Evolutionary conservation across 2,888 invertebrate genomes (phyloP).

Genomic region (Leptopilina myrica): DNA sequence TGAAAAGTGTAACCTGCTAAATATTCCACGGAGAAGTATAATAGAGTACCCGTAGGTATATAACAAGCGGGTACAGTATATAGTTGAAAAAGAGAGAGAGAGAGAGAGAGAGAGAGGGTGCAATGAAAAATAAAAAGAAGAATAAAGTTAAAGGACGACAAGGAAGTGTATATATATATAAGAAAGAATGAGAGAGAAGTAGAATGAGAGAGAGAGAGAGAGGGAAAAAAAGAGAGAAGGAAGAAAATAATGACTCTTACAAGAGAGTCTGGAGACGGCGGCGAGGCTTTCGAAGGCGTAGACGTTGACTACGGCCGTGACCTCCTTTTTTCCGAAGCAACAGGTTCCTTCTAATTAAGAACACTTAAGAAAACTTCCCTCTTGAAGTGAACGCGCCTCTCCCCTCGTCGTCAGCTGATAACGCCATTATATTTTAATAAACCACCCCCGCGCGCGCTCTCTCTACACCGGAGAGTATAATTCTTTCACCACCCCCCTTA

Average conservation of each 20-base stretch:
- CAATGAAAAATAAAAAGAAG: slow-evolving; percentile 50
- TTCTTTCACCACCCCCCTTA: slow-evolving; percentile 9
- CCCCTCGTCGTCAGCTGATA: slow-evolving; percentile 70
- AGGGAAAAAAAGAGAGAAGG: slow-evolving; percentile 62
- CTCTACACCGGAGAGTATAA: slow-evolving; percentile 30
- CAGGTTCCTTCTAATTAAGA: slow-evolving; percentile 77
- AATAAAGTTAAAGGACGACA: no score
- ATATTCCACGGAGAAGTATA: slow-evolving; percentile 68
- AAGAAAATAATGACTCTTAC: slow-evolving; percentile 76
- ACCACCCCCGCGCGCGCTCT: slow-evolving; percentile 57
- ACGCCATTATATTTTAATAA: slow-evolving; percentile 77
- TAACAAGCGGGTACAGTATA: slow-evolving; percentile 49
- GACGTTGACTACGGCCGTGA: slow-evolving; percentile 74
- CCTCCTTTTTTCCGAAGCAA: slow-evolving; percentile 77
- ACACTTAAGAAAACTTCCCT: slow-evolving; percentile 77
- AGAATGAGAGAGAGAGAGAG: slow-evolving; percentile 58
- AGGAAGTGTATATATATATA: slow-evolving; percentile 47
- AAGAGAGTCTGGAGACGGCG: slow-evolving; percentile 67
- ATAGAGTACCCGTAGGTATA: slow-evolving; percentile 49
- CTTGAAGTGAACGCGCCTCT: slow-evolving; percentile 75
- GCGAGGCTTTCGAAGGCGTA: slow-evolving; percentile 57
- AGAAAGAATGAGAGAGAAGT: slow-evolving; percentile 43
- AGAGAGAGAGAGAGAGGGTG: slow-evolving; percentile 7
- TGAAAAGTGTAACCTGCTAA: slow-evolving; percentile 67
- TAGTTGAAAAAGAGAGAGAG: background rate